A percentile compares a stretch with the other conserved stretches of the same genome.
These are phyloP conservation scores for Myrmecophaga tridactyla DNA, from an alignment of 2,113 vertebrate species.

Conservation along the genomic window DNA sequence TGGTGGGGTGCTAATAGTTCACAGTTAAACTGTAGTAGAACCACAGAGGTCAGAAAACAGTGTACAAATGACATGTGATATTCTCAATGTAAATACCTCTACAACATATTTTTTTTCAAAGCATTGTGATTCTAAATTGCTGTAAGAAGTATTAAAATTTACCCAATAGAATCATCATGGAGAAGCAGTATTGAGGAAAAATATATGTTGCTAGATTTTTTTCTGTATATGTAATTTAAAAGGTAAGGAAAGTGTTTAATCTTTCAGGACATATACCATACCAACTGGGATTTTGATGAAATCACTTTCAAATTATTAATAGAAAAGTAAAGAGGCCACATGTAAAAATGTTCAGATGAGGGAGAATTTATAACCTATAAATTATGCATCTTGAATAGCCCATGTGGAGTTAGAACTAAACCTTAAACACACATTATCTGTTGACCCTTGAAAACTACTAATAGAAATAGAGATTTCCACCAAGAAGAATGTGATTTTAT, in stretches of 20 bases:
- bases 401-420: not conserved
- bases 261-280: not conserved
- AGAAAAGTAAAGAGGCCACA: not conserved
- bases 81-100: not conserved
- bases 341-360: not conserved
- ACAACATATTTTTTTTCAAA: not conserved
- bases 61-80: not conserved
- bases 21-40: not conserved
- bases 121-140: not conserved
- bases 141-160: not conserved
- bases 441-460: not conserved
- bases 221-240: not conserved
- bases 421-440: not conserved
- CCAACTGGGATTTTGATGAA: not conserved
- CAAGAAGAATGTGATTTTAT: not conserved
- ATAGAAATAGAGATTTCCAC: not conserved
- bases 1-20: not conserved
- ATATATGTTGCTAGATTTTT: not conserved
- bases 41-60: not conserved
- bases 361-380: not conserved
- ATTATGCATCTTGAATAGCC: not conserved
- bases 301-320: not conserved
- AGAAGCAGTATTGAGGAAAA: not conserved
- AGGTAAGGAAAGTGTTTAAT: not conserved
- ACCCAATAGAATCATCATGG: not conserved